Evolutionary conservation across 2,888 invertebrate genomes (phyloP), one percentile per base, ranked within the genome.

Genomic region (Drosophila pegasa): DNA sequence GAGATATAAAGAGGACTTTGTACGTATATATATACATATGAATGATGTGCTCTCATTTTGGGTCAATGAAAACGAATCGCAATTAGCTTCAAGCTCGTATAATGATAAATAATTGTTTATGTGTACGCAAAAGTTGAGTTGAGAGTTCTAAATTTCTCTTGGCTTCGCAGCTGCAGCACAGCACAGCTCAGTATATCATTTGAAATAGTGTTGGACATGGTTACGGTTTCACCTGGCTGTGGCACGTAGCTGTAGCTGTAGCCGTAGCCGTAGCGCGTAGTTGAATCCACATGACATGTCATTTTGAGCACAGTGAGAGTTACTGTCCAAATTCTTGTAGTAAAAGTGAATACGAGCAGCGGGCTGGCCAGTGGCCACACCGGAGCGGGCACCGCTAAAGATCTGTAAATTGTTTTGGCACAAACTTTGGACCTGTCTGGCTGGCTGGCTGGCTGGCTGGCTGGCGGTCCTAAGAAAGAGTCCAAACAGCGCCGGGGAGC

Each of bases 321-420:
- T 80, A 68, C 38, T 57, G 57, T 45, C 56, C 55, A 63, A 81
- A 83, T 83, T 83, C 80, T 71, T 86, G 54, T 33, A 86, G 87
- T 86, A 83, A 86, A 80, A 86, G 82, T 86, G 78, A 62, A 62
- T 57, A 43, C 22, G 55, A 22, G 12, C 54, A 37, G 41, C 16
- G 31, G 27, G 60, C 8, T 56, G 61, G 25, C 48, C 71, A 48
- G 4, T 56, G 61, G 25, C 48, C 71, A 48, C 43, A 48, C 63
- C 37, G 63, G 52, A 71, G 75, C 69, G 27, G 67, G 66, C 35
- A 10, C 16, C 18, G 48, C 18, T 75, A 81, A 41, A 50, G 50
- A 43, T 71, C 74, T 69, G 64, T 38, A 78, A 82, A 85, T 59
- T 82, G 70, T 76, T 78, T 86, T 83, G 82, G 78, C 86, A 86